Percentiles rank a stretch among this genome's conserved stretches.
These are phyloP conservation scores for Xerus inauris DNA, from an alignment of 2,113 vertebrate species.

Conservation along the genomic window DNA sequence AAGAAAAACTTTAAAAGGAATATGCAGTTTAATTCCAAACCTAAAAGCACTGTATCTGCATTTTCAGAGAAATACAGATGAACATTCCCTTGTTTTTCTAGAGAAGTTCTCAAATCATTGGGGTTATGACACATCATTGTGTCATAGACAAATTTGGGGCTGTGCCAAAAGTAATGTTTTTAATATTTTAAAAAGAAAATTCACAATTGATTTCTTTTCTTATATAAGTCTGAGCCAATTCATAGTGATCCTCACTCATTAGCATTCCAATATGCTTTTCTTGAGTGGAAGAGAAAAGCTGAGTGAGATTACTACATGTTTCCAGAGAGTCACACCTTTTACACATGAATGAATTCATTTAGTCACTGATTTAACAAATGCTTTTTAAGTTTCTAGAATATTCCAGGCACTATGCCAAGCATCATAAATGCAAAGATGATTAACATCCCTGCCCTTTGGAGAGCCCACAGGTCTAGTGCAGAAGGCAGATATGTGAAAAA, in stretches of 20 bases:
- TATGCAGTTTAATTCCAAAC: conserved; percentile 18
- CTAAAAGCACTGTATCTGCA: background rate
- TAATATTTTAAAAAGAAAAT: conserved; percentile 22
- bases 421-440: conserved; percentile 46
- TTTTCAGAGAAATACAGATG: conserved; percentile 39
- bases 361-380: conserved; percentile 40
- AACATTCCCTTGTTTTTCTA: background rate
- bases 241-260: background rate
- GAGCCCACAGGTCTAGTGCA: background rate
- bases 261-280: conserved; percentile 3
- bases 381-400: conserved; percentile 42
- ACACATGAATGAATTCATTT: conserved; percentile 23
- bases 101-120: background rate
- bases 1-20: conserved; percentile 20
- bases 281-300: conserved; percentile 1
- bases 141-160: background rate
- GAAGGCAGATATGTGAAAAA: background rate
- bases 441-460: conserved; percentile 15
- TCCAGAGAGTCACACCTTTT: background rate
- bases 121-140: background rate
- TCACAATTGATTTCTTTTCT: background rate
- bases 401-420: background rate
- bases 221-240: background rate
- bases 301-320: background rate
- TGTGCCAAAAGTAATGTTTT: background rate